Conservation (phyloP, 2,797 vertebrate species). For the Onychomys leucogaster region DNA sequence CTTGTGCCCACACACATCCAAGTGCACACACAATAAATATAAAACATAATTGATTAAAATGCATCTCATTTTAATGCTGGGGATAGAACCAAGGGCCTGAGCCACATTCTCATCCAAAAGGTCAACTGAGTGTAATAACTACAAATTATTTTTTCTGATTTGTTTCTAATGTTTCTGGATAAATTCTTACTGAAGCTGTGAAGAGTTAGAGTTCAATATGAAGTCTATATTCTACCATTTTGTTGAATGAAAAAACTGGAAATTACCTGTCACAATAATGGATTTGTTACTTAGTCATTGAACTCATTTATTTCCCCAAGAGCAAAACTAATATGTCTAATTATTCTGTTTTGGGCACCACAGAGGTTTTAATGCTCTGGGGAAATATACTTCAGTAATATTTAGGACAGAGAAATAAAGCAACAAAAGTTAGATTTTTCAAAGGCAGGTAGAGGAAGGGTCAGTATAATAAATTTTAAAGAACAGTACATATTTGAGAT, state of each 20-base stretch:
- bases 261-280: conserved; percentile 47
- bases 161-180: conserved; percentile 43
- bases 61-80: background rate
- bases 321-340: conserved; percentile 55
- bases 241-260: conserved; percentile 54
- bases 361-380: conserved; percentile 24
- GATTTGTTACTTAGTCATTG: conserved; percentile 53
- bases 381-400: background rate
- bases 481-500: background rate
- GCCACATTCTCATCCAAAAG: background rate
- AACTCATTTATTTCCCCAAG: conserved; percentile 45
- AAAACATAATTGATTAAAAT: background rate
- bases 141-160: conserved; percentile 14
- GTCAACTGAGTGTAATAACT: background rate
- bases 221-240: conserved; percentile 40
- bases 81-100: background rate
- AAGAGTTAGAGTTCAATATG: conserved; percentile 20
- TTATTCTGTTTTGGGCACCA: background rate
- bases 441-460: conserved; percentile 22
- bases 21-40: background rate
- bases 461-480: conserved; percentile 8
- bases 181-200: conserved; percentile 16
- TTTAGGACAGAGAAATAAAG: conserved; percentile 28
- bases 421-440: conserved; percentile 18
- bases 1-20: background rate